phyloP scores from a whole-genome alignment of 2,797 vertebrate genomes.

The Acanthornis magna region DNA sequence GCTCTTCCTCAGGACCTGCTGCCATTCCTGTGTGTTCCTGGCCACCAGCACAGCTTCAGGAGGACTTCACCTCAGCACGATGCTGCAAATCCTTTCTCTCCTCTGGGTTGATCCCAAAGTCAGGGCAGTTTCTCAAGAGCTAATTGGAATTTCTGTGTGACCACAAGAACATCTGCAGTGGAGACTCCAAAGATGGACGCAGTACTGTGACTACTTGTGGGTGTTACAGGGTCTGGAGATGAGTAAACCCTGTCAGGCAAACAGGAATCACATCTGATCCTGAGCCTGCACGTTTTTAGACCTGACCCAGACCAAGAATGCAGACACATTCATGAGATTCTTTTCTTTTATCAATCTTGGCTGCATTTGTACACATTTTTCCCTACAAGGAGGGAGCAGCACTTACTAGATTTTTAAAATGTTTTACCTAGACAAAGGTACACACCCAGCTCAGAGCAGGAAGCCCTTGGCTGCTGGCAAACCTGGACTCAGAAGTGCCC shows the following conservation, averaged over 20 bases:
- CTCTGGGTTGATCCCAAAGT: background rate
- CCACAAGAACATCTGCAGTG: background rate
- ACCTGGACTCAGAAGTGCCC: background rate
- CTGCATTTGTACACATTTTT: background rate
- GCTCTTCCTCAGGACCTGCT: background rate
- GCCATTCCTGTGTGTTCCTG: background rate
- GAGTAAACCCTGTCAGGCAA: background rate
- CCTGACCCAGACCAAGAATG: background rate
- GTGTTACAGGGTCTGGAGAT: background rate
- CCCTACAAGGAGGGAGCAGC: background rate
- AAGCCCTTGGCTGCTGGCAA: background rate
- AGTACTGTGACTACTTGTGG: background rate
- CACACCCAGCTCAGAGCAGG: fast-evolving
- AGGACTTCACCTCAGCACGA: fast-evolving
- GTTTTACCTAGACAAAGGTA: background rate
- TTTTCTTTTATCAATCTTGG: background rate
- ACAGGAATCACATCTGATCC: background rate
- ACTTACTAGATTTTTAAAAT: background rate
- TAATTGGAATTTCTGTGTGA: background rate
- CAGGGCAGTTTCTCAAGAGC: background rate
- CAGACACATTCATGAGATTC: background rate
- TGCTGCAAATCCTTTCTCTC: background rate
- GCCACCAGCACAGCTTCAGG: background rate
- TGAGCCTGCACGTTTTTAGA: background rate
- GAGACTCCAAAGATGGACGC: background rate